Base-by-base conservation (phyloP, 2,888 invertebrate species). In the Caenorhabditis doughertyi region DNA sequence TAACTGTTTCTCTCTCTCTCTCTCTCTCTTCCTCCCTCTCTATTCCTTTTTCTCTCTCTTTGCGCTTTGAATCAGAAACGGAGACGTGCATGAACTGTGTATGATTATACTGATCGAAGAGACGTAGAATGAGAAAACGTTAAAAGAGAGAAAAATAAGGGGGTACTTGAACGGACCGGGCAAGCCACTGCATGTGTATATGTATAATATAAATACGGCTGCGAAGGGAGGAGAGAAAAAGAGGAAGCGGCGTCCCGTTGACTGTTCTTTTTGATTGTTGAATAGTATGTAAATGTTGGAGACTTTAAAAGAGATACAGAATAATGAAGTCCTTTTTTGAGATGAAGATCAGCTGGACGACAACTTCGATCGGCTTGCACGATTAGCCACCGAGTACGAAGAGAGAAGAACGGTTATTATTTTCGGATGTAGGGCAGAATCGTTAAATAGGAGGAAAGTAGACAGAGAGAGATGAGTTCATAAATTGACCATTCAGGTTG, bases 131-230 rank as follows among this genome's bases (percentile, higher is more conserved):
- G 67, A 27, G 42, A 67, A 39, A 39, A 39, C 39, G 13, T 39
- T 39, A 9, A 4, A 39, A 39, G 32, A 55, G 21, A 16, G 11
- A 35, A 18, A 32, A n/a, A 47, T n/a, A 39, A 49, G 47, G 29
- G 60, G 77, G 27, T 62, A 77, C 77, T 77, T 77, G 77, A 77
- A 77, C 77, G 77, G 77, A 62, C 77, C 77, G 68, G 76, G 56
- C 76, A 76, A 64, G 76, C 77, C 77, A 77, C 77, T 77, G 77
- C 70, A 77, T 77, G 77, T 77, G 62, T 77, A 68, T 77, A 77
- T 77, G 77, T 77, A 77, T 77, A 77, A 77, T 77, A 77, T 77
- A 77, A 77, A 77, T 77, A 77, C 77, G 77, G 77, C n/a, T n/a
- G 58, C 56, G 58, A 27, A 18, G 32, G 29, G 56, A 44, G 39